Percentiles rank a stretch among this genome's conserved stretches.
Conservation (phyloP, 2,113 vertebrate species). For the Lipophrys pholis region DNA sequence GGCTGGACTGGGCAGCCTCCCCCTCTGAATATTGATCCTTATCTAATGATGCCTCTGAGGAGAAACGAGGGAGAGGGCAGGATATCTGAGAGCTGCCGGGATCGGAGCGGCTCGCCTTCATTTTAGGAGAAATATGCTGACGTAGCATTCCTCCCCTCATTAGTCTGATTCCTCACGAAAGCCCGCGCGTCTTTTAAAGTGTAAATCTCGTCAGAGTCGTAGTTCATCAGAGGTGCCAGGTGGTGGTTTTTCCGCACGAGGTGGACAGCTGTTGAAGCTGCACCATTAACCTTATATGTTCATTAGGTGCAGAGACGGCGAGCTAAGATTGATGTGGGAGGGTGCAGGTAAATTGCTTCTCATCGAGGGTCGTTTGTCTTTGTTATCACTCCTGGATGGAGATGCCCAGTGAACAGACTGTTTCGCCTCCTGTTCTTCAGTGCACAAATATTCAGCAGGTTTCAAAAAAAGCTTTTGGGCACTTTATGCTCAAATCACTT, state of each 20-base stretch:
- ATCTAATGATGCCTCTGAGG: slow-evolving; percentile 67
- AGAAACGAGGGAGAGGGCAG: slow-evolving; percentile 54
- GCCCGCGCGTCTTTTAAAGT: slow-evolving; percentile 5
- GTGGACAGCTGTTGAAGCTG: slow-evolving; percentile 43
- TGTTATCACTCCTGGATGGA: slow-evolving; percentile 26
- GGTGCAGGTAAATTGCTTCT: slow-evolving; percentile 45
- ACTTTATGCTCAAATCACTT: background rate
- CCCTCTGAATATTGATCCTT: slow-evolving; percentile 76
- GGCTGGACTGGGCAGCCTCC: slow-evolving; percentile 43
- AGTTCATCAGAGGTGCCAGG: slow-evolving; percentile 25
- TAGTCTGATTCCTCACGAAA: slow-evolving; percentile 4
- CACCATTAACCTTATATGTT: slow-evolving; percentile 53
- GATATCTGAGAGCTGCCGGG: slow-evolving; percentile 27
- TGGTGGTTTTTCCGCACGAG: slow-evolving; percentile 42
- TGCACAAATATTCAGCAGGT: background rate
- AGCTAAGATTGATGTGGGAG: slow-evolving; percentile 47
- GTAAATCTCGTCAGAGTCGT: background rate
- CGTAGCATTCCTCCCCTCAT: slow-evolving; percentile 33
- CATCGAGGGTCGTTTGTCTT: slow-evolving; percentile 33
- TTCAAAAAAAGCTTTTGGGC: background rate
- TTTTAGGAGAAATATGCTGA: slow-evolving; percentile 33
- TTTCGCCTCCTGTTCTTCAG: too few relatives aligned
- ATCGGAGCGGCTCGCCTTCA: slow-evolving; percentile 21
- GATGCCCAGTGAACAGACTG: slow-evolving; percentile 8
- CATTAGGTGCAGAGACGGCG: slow-evolving; percentile 35